Conservation (phyloP, 2,113 vertebrate species). For the Narcine bancroftii region DNA sequence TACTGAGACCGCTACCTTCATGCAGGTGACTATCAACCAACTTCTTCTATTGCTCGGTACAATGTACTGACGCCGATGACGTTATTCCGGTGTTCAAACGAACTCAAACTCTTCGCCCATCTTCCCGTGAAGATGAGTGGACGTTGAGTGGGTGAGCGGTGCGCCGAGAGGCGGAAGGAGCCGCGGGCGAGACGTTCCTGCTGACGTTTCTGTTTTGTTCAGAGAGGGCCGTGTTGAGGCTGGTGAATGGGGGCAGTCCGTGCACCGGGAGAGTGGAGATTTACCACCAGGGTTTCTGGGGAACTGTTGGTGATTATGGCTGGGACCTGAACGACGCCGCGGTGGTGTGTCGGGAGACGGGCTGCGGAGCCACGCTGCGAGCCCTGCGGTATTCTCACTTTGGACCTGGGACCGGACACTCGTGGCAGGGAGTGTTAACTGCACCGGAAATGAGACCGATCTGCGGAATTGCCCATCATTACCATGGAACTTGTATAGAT, state of each 20-base stretch:
- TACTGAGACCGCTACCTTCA: too few species aligned
- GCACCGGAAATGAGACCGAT: conserved; percentile 39
- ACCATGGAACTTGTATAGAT: too few species aligned
- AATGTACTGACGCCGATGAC: too few species aligned
- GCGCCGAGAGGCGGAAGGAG: too few species aligned
- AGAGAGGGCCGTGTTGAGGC: conserved; percentile 38
- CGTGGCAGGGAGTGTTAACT: conserved; percentile 51
- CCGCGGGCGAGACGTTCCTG: too few species aligned
- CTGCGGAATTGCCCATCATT: conserved; percentile 47
- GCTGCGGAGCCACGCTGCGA: conserved; percentile 53
- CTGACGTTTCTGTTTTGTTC: too few species aligned
- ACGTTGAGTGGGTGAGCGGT: too few species aligned
- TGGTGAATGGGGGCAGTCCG: conserved; percentile 48
- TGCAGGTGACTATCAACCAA: too few species aligned
- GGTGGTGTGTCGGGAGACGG: conserved; percentile 59
- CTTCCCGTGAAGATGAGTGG: too few species aligned
- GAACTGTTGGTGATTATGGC: conserved; percentile 52
- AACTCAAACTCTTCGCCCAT: too few species aligned
- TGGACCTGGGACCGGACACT: conserved; percentile 47
- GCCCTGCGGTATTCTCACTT: conserved; percentile 41
- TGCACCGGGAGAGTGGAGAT: conserved; percentile 62
- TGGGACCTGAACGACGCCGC: conserved; percentile 55
- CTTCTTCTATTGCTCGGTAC: too few species aligned
- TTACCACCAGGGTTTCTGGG: conserved; percentile 52
- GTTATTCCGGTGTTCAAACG: too few species aligned